Conservation (phyloP, 35 echinoderm and acorn worm genomes). For the Eucidaris tribuloides region DNA sequence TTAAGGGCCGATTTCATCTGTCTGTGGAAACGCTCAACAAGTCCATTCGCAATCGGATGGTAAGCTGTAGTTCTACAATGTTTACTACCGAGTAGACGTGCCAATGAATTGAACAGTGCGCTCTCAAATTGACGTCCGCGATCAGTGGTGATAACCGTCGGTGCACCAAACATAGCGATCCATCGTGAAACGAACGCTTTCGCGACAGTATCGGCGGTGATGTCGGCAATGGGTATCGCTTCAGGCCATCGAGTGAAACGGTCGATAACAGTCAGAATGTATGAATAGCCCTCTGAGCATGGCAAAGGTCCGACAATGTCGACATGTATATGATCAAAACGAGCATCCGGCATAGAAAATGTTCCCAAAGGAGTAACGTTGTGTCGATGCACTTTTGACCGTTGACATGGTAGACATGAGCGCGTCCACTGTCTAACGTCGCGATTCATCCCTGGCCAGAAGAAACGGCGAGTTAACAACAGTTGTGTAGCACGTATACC, state of each 20-base stretch:
- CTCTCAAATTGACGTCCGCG: constrained; percentile 28
- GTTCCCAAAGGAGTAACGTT: not conserved
- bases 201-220: constrained; percentile 33
- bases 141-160: not conserved
- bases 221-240: constrained; percentile 22
- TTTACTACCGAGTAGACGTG: not conserved
- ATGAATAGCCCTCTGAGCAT: not conserved
- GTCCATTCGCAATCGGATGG: not conserved
- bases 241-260: constrained; percentile 38
- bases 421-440: not conserved
- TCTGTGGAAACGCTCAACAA: not conserved
- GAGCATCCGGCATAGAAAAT: not conserved
- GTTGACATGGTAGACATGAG: constrained; percentile 16
- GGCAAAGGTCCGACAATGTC: constrained; percentile 36
- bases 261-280: constrained; percentile 21
- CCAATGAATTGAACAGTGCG: not conserved
- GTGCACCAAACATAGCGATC: constrained; percentile 10
- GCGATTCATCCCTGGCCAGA: not conserved
- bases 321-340: constrained; percentile 33
- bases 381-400: constrained; percentile 32
- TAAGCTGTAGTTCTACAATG: constrained; percentile 14
- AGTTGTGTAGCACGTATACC: not conserved
- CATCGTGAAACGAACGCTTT: constrained; percentile 17
- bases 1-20: not conserved
- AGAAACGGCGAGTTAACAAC: constrained; percentile 3